Conservation (phyloP, 2,797 vertebrate species). For the Neostethus bicornis region DNA sequence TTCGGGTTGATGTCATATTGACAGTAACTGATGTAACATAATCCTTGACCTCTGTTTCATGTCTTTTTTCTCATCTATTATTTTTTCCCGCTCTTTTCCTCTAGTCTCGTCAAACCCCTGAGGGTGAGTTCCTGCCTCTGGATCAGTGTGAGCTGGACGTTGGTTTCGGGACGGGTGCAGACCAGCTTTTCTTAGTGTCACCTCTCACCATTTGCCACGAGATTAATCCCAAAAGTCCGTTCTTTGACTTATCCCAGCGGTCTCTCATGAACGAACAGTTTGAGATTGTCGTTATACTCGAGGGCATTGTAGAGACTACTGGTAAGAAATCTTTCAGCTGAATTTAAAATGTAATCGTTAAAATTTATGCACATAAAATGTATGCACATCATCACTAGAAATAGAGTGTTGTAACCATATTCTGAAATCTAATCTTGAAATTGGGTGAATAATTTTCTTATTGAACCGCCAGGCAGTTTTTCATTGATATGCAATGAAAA, state of each 20-base stretch:
- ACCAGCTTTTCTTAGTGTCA: conserved; percentile 91
- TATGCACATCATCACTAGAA: too few species aligned
- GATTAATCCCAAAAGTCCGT: conserved; percentile 89
- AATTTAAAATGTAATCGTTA: conserved; percentile 57
- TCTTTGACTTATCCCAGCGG: conserved; percentile 89
- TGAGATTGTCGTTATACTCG: conserved; percentile 91
- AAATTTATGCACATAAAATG: conserved; percentile 23
- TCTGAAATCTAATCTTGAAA: conserved; percentile 42
- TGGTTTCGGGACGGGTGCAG: conserved; percentile 90
- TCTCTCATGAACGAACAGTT: conserved; percentile 88
- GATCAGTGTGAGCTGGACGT: conserved; percentile 92
- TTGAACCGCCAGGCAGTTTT: conserved; percentile 68
- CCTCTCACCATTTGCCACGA: conserved; percentile 92
- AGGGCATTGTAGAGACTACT: conserved; percentile 91
- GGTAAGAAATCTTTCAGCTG: conserved; percentile 70
- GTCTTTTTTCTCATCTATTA: conserved; percentile 1
- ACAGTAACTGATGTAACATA: background rate
- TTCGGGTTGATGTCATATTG: background rate
- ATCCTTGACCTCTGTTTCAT: conserved; percentile 20
- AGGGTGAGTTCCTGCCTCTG: conserved; percentile 90
- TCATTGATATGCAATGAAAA: conserved; percentile 56
- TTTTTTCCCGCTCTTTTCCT: conserved; percentile 3
- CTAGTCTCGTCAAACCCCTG: conserved; percentile 90
- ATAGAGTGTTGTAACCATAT: too few species aligned
- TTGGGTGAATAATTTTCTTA: conserved; percentile 37